A percentile compares a stretch with the other conserved stretches of the same genome.
phyloP scores from a whole-genome alignment of 2,888 invertebrate species.

The Pseudococcus viburni region DNA sequence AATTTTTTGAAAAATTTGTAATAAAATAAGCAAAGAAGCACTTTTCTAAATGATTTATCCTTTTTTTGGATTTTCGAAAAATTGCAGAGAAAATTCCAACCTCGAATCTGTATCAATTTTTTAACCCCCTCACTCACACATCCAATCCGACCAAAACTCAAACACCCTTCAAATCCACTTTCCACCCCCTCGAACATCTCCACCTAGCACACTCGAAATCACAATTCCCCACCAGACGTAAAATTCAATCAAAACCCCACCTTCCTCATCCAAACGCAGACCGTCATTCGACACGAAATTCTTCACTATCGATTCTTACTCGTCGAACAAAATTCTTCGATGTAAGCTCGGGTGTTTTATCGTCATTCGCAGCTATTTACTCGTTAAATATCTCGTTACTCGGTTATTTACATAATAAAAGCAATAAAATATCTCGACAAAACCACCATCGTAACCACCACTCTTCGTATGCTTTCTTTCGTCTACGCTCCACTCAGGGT shows the following conservation, averaged over 20 bases:
- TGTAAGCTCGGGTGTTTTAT: neutral
- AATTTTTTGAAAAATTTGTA: no score
- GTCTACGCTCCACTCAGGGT: neutral
- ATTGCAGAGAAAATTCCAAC: no score
- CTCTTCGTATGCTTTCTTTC: neutral
- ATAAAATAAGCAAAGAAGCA: no score
- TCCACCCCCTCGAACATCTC: no score
- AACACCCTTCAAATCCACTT: no score
- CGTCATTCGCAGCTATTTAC: constrained; percentile 1
- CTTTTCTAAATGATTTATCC: no score
- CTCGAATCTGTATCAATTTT: no score
- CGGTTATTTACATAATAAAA: neutral
- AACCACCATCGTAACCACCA: no score
- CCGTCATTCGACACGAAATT: neutral
- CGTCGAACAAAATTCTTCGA: neutral
- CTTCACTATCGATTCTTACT: neutral
- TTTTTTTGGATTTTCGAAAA: no score
- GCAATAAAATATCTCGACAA: neutral
- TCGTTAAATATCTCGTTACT: neutral
- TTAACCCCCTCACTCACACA: no score
- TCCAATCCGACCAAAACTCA: no score
- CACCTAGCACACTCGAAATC: no score
- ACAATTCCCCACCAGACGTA: neutral
- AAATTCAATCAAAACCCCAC: neutral
- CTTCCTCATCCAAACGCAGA: neutral